Conservation (phyloP, 2,888 invertebrate genomes). For the Laspeyria flexula region DNA sequence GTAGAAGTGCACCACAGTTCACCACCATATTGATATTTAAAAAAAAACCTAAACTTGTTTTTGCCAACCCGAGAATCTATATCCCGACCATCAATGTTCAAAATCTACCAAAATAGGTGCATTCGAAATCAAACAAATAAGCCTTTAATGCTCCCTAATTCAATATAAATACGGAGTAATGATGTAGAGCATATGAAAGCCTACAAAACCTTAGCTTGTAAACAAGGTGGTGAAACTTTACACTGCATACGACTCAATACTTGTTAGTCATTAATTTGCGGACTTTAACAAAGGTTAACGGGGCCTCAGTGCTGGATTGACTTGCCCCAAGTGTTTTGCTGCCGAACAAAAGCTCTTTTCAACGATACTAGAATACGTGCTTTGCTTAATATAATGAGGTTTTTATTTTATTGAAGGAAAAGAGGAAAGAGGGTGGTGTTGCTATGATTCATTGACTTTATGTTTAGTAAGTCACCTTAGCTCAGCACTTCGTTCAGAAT, state of each 20-base stretch:
- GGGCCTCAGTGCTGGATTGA: slow-evolving; percentile 69
- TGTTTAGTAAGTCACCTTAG: neutral
- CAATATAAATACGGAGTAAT: slow-evolving; percentile 11
- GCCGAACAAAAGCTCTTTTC: slow-evolving; percentile 80
- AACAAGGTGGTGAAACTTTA: slow-evolving; percentile 64
- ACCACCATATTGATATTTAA: too few species aligned
- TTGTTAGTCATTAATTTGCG: slow-evolving; percentile 79
- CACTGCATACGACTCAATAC: slow-evolving; percentile 54
- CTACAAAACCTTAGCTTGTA: slow-evolving; percentile 41
- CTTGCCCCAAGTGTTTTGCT: slow-evolving; percentile 78
- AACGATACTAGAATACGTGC: slow-evolving; percentile 69
- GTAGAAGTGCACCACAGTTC: too few species aligned
- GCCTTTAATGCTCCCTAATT: neutral
- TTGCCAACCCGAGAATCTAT: too few species aligned
- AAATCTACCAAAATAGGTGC: too few species aligned
- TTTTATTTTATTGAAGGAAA: slow-evolving; percentile 73
- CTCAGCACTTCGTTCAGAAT: too few species aligned
- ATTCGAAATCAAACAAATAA: too few species aligned
- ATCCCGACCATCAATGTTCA: too few species aligned
- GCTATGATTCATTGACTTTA: slow-evolving; percentile 37
- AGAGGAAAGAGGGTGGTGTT: slow-evolving; percentile 54
- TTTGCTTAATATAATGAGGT: slow-evolving; percentile 77
- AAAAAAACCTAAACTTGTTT: too few species aligned
- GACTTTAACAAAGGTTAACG: slow-evolving; percentile 71
- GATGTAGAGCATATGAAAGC: slow-evolving; percentile 13